Evolutionary conservation across 2,888 invertebrate species (phyloP), one percentile per base, ranked within the genome.

Genomic region (Aphrophora alni): DNA sequence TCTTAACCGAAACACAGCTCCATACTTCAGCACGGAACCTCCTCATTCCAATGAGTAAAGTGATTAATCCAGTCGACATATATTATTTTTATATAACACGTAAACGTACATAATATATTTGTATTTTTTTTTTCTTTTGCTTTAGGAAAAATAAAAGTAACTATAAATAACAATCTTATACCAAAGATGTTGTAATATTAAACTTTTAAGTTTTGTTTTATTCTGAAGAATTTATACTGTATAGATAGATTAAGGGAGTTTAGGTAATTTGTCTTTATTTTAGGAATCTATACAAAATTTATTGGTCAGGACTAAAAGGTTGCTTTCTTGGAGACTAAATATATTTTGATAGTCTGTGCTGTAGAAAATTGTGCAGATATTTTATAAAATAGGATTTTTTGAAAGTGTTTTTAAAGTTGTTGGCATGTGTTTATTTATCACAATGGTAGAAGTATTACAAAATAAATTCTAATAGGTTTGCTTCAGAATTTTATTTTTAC

Each of bases 1-100:
- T 87, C 93, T 99, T 88, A 97, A 95, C 89, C 94, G 94, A 86
- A 92, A 96, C 89, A 93, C 95, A 84, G 95, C 97, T 86, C 97
- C 97, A 73, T 97, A 97, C 90, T 97, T 97, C 90, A 96, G 97
- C 89, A 95, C 94, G 84, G 94, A 94, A 87, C 93, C 93, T 84
- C 94, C 94, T 74, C 92, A 89, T 28, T 81, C 83, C 77, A 82
- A 72, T 72, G 78, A 78, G 24, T 78, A 72, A 28, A 44, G n/a
- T 4, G 1, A 59, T 59, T n/a, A 33, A 21, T 44, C 21, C 59
- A 59, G 59, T 21, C 59, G 59, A 21, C n/a, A n/a, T 14, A 59
- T 59, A 59, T 44, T 44, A 44, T 59, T 59, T 59, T 59, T 59
- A 21, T 59, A 59, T 7, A 59, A 59, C 21, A 7, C 59, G 21